Base-by-base conservation (phyloP, 2,113 vertebrate genomes). In the Melanerpes aurifrons region DNA sequence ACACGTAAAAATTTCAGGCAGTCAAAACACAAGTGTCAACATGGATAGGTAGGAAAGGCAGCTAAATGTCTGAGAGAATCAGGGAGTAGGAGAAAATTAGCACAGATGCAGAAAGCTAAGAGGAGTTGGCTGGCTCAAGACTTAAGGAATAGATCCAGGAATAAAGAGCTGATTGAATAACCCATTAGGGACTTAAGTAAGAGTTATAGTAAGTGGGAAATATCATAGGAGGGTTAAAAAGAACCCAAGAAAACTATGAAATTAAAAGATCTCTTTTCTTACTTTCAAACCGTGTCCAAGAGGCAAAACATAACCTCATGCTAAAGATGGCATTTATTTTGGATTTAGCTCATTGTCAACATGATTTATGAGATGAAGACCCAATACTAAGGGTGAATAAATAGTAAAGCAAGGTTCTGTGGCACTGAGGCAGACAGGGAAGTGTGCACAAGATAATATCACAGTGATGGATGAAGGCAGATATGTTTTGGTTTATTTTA, bases 401-500 rank as follows among this genome's bases (percentile, higher is more conserved):
- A 92, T 5, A 64, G 31, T 63, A 85, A 92, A 92, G 68, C 13
- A 91, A 71, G 2, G 31, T 78, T 66, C 73, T 64, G 15, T 2
- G 12, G 73, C 58, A 64, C 5, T 82, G 37, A 89, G 45, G 61
- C 17, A 89, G 78, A 71, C 85, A 89, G 31, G 25, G 24, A 79
- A 73, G 25, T 47, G 26, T 71, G 47, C 75, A 45, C 29, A 47
- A 77, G 61, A 74, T 57, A 94, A 18, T 70, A 82, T 48, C 77
- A 86, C 3, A 7, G 56, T 92, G 84, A 93, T 2, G 4, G 78
- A 91, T 92, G 82, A 94, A 95, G 77, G 79, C 62, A 91, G 63
- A 64, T 74, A 48, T 1, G 2, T 74, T 76, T 66, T 24, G 15
- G 10, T 89, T 77, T 89, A 63, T 59, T 93, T 92, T 83, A 82